Evolutionary conservation across 2,113 vertebrate species (phyloP).

Genomic region (Heterocephalus glaber): DNA sequence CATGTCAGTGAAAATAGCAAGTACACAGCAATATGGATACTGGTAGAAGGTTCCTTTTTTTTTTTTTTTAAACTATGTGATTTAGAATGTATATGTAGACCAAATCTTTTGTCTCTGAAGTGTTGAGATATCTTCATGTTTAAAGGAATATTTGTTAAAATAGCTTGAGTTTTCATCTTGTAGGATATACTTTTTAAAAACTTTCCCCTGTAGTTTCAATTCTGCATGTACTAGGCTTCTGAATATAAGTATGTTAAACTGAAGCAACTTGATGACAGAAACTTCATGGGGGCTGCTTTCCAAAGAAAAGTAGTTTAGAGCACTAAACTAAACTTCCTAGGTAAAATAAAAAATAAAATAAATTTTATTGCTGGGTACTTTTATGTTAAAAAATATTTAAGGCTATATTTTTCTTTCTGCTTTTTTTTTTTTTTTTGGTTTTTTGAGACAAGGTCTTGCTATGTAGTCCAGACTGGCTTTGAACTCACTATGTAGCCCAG

Average conservation of each 20-base stretch:
- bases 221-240: too few relatives aligned
- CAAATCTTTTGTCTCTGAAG: too few relatives aligned
- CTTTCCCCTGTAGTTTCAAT: too few relatives aligned
- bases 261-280: too few relatives aligned
- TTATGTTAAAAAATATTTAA: background rate
- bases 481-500: background rate
- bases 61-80: background rate
- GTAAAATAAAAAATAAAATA: background rate
- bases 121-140: too few relatives aligned
- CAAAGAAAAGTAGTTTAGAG: too few relatives aligned
- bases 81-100: background rate
- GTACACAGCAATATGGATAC: background rate
- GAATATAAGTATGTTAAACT: too few relatives aligned
- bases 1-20: slow-evolving; percentile 6
- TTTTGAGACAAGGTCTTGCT: background rate
- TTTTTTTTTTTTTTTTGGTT: background rate
- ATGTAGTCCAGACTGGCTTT: background rate
- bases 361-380: background rate
- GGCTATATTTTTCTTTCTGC: background rate
- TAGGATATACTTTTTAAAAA: too few relatives aligned
- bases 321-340: too few relatives aligned
- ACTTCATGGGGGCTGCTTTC: too few relatives aligned
- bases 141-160: too few relatives aligned
- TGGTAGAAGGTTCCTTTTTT: slow-evolving; percentile 4
- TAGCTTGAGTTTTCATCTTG: too few relatives aligned